These are phyloP conservation scores for Temnothorax unifasciatus DNA, from an alignment of 2,888 invertebrate genomes.

Conservation along the genomic window DNA sequence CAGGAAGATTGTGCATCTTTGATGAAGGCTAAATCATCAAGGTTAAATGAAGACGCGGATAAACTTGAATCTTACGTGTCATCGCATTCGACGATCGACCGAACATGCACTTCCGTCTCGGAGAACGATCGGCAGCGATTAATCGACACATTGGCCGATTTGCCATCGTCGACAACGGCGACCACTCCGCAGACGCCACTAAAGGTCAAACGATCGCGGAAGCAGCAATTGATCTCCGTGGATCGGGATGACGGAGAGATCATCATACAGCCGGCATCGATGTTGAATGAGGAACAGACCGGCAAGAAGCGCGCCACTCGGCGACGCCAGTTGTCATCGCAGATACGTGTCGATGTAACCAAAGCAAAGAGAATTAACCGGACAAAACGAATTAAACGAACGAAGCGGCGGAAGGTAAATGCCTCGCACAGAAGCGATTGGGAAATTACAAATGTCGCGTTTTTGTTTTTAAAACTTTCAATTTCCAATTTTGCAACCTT, in stretches of 20 bases:
- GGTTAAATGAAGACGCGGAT: neutral
- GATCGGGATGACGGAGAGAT: constrained; percentile 85
- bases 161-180: constrained; percentile 50
- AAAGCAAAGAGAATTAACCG: neutral
- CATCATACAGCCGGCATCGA: constrained; percentile 83
- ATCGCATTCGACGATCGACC: neutral
- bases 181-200: constrained; percentile 47
- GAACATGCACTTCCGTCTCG: neutral
- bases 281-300: constrained; percentile 73
- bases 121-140: constrained; percentile 62
- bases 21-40: neutral
- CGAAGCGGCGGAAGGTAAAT: constrained; percentile 21
- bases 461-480: neutral
- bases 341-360: neutral
- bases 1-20: neutral
- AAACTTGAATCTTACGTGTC: neutral
- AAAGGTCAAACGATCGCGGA: constrained; percentile 82
- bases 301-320: constrained; percentile 77
- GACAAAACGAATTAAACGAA: neutral
- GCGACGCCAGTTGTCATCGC: constrained; percentile 67
- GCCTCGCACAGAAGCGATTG: neutral
- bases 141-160: constrained; percentile 58
- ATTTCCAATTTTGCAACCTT: neutral
- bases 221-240: constrained; percentile 83
- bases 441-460: neutral